Evolutionary conservation across 1,140 invertebrate genomes (phyloP).

Genomic region (Parapsyche elsis): DNA sequence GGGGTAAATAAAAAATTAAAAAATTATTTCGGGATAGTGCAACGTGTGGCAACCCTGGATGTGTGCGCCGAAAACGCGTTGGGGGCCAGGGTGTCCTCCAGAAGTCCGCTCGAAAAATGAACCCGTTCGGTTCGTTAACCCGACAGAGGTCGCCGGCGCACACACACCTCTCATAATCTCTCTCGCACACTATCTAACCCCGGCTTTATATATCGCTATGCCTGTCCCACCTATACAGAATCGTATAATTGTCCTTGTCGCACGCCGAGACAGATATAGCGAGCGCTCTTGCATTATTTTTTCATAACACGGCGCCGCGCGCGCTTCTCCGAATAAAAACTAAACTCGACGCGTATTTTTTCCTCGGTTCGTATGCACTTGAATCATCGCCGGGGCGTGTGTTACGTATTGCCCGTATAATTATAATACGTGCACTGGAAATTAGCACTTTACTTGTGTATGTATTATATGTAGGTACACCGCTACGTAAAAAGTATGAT

Average conservation of each 20-base stretch:
- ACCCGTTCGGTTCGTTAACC: constrained; percentile 54
- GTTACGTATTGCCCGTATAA: constrained; percentile 16
- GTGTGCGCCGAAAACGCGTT: constrained; percentile 4
- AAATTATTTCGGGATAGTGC: background rate
- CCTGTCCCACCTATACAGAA: background rate
- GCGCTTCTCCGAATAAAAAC: constrained; percentile 35
- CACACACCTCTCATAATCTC: constrained; percentile 5
- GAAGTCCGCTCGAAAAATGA: constrained; percentile 55
- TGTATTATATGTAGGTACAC: too few species aligned
- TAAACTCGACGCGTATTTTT: constrained; percentile 23
- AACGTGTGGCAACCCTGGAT: constrained; percentile 34
- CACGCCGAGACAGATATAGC: constrained; percentile 23
- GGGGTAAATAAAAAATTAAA: background rate
- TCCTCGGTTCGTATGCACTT: constrained; percentile 23
- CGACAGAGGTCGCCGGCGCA: constrained; percentile 51
- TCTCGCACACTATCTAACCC: constrained; percentile 4
- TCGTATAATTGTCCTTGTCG: background rate
- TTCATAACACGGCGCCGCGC: constrained; percentile 24
- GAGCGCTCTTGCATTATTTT: constrained; percentile 27
- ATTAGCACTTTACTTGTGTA: too few species aligned
- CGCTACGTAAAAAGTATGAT: too few species aligned
- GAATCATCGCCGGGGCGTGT: constrained; percentile 30
- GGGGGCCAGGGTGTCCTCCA: constrained; percentile 50
- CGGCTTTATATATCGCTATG: background rate
- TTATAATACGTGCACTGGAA: background rate